A percentile compares a stretch with the other conserved stretches of the same genome.
Evolutionary conservation across 1,140 invertebrate species (phyloP).

Genomic region (Scaptodrosophila lebanonensis): DNA sequence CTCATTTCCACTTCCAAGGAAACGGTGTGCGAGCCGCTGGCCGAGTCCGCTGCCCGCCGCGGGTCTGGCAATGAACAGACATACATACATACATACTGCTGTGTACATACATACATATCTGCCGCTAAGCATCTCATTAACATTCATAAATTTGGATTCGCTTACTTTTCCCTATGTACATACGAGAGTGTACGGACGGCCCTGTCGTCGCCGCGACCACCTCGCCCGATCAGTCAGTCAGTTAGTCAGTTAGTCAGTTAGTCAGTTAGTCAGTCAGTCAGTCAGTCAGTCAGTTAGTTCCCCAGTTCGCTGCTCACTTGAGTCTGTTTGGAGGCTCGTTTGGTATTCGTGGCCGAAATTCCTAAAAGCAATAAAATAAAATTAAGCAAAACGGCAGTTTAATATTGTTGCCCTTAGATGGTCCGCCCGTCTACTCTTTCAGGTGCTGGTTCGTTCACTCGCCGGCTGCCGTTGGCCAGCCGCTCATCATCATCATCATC

Average conservation of each 20-base stretch:
- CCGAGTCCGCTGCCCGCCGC: no score
- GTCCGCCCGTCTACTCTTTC: neutral
- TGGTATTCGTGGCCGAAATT: conserved; percentile 60
- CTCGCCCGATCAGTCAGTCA: conserved; percentile 38
- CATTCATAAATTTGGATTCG: conserved; percentile 75
- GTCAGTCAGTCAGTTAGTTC: no score
- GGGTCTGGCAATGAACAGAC: no score
- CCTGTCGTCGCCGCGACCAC: conserved; percentile 42
- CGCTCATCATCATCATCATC: neutral
- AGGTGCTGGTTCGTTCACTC: conserved; percentile 20
- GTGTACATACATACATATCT: no score
- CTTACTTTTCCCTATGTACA: conserved; percentile 40
- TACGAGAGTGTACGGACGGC: neutral
- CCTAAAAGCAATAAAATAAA: conserved; percentile 72
- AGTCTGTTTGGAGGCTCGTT: conserved; percentile 35
- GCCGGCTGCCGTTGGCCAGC: conserved; percentile 1
- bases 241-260: no score
- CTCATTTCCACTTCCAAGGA: conserved; percentile 76
- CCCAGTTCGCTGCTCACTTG: conserved; percentile 45
- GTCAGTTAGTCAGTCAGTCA: no score
- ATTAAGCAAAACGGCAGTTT: conserved; percentile 76
- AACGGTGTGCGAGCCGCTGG: conserved; percentile 52
- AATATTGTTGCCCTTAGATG: conserved; percentile 54
- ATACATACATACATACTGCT: no score
- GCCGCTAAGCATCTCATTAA: conserved; percentile 69